Base-by-base conservation (phyloP, 2,888 invertebrate genomes). In the Drosophila limbata region DNA sequence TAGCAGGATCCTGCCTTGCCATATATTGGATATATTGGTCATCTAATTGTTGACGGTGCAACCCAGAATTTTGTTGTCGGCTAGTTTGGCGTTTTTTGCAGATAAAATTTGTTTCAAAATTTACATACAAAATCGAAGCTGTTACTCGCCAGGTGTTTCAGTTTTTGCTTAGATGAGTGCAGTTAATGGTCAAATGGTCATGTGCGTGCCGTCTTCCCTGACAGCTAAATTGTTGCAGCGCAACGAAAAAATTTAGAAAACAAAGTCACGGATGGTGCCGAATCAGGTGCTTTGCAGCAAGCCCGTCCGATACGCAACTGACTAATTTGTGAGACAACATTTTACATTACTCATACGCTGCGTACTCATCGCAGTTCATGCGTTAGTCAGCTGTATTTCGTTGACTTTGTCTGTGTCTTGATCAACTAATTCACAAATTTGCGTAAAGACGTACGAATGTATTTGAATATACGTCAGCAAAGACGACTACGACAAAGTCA, bases 51-150 rank as follows among this genome's bases (percentile, higher is more conserved):
- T 19, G 44, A 35, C 13, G 25, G 25, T 17, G 39, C 17, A 40
- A 44, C 28, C 40, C 28, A 17, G 33, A 17, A 31, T 69, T 64
- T 45, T 55, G 35, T 61, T 75, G 61, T 57, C 35, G 59, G 70
- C 35, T 71, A 50, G 50, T 70, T 73, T 64, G 37, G 40, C 4
- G 6, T 51, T 59, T 39, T 50, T 35, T 39, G 15, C 45, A 13
- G 11, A 21, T 25, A 4, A 82, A 83, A 86, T 83, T 84, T 77
- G 84, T 57, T 57, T 65, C 73, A 60, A 72, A 83, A 83, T 83
- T 83, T 73, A 77, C 84, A 83, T 83, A 84, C 74, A 42, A 79
- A 74, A 79, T 81, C 70, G 70, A 53, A 66, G 52, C 45, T 17
- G n/a, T 9, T 21, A 47, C 21, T 39, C 11, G 53, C 53, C 75